Evolutionary conservation across 2,797 vertebrate genomes (phyloP).

Genomic region (Pelobates cultripes): DNA sequence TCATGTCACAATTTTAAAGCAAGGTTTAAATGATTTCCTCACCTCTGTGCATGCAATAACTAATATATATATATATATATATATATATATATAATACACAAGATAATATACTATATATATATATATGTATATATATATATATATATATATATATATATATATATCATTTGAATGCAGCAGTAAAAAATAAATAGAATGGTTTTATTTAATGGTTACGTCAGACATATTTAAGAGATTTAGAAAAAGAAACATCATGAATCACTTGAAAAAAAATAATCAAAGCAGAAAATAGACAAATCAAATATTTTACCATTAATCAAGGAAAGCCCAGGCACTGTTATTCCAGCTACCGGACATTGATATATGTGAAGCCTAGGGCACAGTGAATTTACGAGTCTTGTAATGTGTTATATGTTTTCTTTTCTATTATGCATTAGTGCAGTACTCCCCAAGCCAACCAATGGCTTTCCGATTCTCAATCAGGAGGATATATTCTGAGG

Average conservation of each 20-base stretch:
- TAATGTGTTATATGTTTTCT: constrained; percentile 33
- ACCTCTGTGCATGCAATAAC: no score
- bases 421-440: constrained; percentile 47
- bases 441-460: constrained; percentile 36
- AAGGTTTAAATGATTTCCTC: no score
- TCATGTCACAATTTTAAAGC: no score
- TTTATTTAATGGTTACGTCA: background rate
- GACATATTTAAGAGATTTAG: constrained; percentile 21
- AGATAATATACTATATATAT: no score
- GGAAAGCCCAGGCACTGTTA: constrained; percentile 31
- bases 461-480: constrained; percentile 34
- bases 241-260: constrained; percentile 38
- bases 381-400: constrained; percentile 49
- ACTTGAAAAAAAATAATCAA: constrained; percentile 34
- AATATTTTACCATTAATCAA: constrained; percentile 54
- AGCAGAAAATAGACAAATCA: constrained; percentile 45
- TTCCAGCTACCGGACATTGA: constrained; percentile 51
- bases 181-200: no score
- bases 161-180: no score
- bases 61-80: no score
- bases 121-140: no score
- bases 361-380: constrained; percentile 49
- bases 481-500: constrained; percentile 41
- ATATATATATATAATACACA: no score
- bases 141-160: no score